A percentile compares a stretch with the other conserved stretches of the same genome.
These are phyloP conservation scores for Embidobia sp. DNA, from an alignment of 2,888 invertebrate genomes.

Conservation along the genomic window DNA sequence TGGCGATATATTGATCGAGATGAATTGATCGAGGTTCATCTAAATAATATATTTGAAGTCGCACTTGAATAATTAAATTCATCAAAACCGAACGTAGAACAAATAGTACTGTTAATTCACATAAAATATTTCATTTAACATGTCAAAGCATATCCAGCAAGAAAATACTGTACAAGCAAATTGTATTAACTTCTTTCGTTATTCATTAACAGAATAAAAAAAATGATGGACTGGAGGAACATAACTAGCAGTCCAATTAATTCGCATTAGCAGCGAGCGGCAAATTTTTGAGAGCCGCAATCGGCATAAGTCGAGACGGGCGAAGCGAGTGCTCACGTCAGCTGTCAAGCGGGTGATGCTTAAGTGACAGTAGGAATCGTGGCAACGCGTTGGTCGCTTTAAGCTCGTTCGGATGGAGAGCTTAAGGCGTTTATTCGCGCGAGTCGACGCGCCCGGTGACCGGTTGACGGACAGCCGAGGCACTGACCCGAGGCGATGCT, in stretches of 20 bases:
- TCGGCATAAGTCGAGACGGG: conserved; percentile 10
- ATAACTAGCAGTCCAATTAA: conserved; percentile 44
- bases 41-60: no score
- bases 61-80: no score
- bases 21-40: no score
- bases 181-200: no score
- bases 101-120: no score
- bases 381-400: conserved; percentile 54
- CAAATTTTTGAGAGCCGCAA: conserved; percentile 22
- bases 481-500: conserved; percentile 71
- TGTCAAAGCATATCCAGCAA: no score
- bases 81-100: no score
- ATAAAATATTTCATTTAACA: no score
- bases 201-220: no score
- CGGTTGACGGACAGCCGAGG: conserved; percentile 72
- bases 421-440: conserved; percentile 66
- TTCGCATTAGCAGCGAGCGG: conserved; percentile 12
- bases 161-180: no score
- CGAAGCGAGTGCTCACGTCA: conserved; percentile 9
- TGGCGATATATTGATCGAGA: no score
- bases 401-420: conserved; percentile 50
- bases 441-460: conserved; percentile 70
- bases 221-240: no score
- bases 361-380: conserved; percentile 54
- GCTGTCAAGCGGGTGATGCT: conserved; percentile 42